Percentiles rank a stretch among this genome's conserved stretches.
Evolutionary conservation across 2,888 invertebrate genomes (phyloP).

Genomic region (Drosophila paracracens): DNA sequence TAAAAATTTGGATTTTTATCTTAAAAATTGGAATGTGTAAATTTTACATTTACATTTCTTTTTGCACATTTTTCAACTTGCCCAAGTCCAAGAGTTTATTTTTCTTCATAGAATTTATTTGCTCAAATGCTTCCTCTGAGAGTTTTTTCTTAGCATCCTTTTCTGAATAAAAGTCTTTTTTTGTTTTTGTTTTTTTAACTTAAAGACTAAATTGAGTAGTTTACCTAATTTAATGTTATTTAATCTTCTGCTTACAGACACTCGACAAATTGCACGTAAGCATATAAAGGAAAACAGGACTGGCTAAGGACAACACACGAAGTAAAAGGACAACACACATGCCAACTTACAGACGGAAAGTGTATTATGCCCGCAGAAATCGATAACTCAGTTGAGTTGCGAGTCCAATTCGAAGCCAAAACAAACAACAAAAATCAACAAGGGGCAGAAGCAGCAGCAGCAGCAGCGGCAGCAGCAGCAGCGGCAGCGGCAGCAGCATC

Average conservation of each 20-base stretch:
- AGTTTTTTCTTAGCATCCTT: not conserved
- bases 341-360: constrained; percentile 15
- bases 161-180: not conserved
- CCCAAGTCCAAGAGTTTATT: not conserved
- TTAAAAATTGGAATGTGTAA: constrained; percentile 4
- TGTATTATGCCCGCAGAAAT: constrained; percentile 61
- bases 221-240: constrained; percentile 11
- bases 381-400: constrained; percentile 47
- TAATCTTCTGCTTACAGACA: constrained; percentile 60
- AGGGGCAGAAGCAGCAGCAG: constrained; percentile 24
- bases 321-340: constrained; percentile 10
- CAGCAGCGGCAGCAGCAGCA: constrained; percentile 10
- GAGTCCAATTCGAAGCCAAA: constrained; percentile 42
- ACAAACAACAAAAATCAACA: constrained; percentile 48
- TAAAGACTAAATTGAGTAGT: not conserved
- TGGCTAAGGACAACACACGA: constrained; percentile 24
- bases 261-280: constrained; percentile 24
- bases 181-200: not conserved
- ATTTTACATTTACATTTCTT: constrained; percentile 3
- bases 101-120: not conserved
- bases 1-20: not conserved
- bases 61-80: constrained; percentile 1
- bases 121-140: not conserved
- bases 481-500: not conserved
- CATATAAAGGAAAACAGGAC: constrained; percentile 25